Base-by-base conservation (phyloP, 1,140 invertebrate species). In the Euschistus heros region DNA sequence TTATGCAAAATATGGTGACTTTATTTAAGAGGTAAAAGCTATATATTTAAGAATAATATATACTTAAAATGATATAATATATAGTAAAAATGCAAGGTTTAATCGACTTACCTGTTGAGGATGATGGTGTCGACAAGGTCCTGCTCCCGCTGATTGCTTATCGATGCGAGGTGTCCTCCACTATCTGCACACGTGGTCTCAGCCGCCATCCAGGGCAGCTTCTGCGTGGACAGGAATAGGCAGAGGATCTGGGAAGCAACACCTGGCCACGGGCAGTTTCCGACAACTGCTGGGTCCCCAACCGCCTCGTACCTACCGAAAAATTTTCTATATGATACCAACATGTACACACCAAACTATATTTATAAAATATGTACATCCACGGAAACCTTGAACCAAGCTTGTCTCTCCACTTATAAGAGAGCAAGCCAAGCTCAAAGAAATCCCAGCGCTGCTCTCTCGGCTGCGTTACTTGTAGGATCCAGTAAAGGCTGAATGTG, bases 101-200 rank as follows among this genome's bases (percentile, higher is more conserved):
- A n/a, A n/a, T n/a, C 62, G 37, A 74, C 77, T 75, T 70, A 85
- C 83, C 82, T 82, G 71, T 82, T 79, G 42, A 81, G 73, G 22
- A 86, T 72, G 30, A 85, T 70, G 69, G 79, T 77, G 71, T 86
- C 81, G 61, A 85, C 73, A 15, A 81, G 73, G 46, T 76, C 75
- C 70, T 87, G 84, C 22, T 81, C 80, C 15, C 79, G 73, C 37
- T 83, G 80, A 71, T 79, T 83, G 10, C 79, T 74, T 2, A 88
- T 75, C 66, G 81, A 84, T 0, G 79, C 81, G 13, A 89, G 76
- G 74, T 86, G 84, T 18, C 85, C 86, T 2, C 82, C 83, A 62
- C 77, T 74, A 50, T 75, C 74, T 10, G 75, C 73, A 68, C 87
- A 89, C 68, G 84, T 79, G 13, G 77, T 75, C 69, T 87, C 84